Evolutionary conservation across 2,888 invertebrate genomes (phyloP).

Genomic region (Laspeyria flexula): DNA sequence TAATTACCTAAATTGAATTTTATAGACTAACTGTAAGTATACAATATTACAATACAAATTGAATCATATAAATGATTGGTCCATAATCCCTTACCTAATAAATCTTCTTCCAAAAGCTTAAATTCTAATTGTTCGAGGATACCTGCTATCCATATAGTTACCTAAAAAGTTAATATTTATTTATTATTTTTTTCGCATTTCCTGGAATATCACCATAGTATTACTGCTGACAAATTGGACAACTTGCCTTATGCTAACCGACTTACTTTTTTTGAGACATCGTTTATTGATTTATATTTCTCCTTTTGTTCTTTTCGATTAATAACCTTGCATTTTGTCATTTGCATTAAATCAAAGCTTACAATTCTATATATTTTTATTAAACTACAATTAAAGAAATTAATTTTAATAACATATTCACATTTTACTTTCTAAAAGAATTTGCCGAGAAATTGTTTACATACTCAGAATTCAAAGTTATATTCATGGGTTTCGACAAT

Average conservation of each 20-base stretch:
- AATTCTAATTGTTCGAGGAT: conserved; percentile 63
- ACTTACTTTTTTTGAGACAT: conserved; percentile 62
- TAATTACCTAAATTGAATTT: no score
- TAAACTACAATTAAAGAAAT: conserved; percentile 52
- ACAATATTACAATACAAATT: no score
- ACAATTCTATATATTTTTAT: conserved; percentile 56
- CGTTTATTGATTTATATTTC: conserved; percentile 49
- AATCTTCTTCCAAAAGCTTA: conserved; percentile 65
- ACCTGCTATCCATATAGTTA: conserved; percentile 68
- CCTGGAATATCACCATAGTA: no score
- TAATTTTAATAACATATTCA: neutral
- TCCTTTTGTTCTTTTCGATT: conserved; percentile 12
- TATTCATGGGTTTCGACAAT: conserved; percentile 51
- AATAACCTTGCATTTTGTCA: conserved; percentile 42
- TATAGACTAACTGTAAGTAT: no score
- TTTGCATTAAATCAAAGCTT: conserved; percentile 52
- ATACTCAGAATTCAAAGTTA: conserved; percentile 61
- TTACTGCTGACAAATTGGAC: no score
- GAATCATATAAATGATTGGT: neutral
- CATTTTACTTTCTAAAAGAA: neutral
- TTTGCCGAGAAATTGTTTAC: conserved; percentile 15
- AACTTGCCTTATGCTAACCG: no score
- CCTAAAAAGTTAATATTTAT: conserved; percentile 40
- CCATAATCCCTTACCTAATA: conserved; percentile 69
- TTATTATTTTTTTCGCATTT: neutral